A percentile compares a stretch with the other conserved stretches of the same genome.
These are phyloP conservation scores for Rhysida immarginata DNA, from an alignment of 1,140 invertebrate genomes.

Conservation along the genomic window DNA sequence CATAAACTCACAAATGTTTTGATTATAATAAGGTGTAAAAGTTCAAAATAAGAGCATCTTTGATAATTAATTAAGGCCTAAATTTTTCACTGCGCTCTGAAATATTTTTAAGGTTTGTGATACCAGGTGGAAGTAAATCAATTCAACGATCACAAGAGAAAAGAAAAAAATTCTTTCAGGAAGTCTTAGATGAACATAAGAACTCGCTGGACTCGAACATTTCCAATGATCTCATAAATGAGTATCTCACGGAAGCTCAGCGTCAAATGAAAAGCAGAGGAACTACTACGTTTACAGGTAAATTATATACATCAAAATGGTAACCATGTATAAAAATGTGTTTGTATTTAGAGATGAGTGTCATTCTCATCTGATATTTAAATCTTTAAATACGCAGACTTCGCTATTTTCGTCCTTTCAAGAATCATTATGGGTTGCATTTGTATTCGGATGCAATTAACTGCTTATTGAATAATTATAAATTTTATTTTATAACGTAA, in stretches of 20 bases:
- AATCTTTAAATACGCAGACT: too few species aligned
- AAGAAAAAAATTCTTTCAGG: conserved; percentile 66
- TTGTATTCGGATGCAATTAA: not conserved
- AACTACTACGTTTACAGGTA: not conserved
- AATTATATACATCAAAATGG: too few species aligned
- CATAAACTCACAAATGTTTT: too few species aligned
- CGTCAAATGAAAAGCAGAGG: not conserved
- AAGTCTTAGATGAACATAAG: conserved; percentile 61
- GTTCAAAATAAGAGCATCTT: too few species aligned
- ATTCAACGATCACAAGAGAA: conserved; percentile 49
- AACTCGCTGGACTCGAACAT: conserved; percentile 53
- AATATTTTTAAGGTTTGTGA: too few species aligned
- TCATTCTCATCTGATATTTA: too few species aligned
- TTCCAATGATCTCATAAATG: conserved; percentile 66
- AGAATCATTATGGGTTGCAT: not conserved
- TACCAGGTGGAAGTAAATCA: not conserved
- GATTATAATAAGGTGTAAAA: too few species aligned
- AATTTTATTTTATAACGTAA: not conserved
- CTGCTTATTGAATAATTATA: not conserved
- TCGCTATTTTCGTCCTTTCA: not conserved
- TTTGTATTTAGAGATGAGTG: too few species aligned
- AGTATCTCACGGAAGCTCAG: conserved; percentile 56
- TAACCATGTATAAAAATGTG: too few species aligned
- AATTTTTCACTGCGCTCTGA: too few species aligned
- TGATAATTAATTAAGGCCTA: too few species aligned